Evolutionary conservation across 2,888 invertebrate genomes (phyloP).

Genomic region (Sarcophaga variegata): DNA sequence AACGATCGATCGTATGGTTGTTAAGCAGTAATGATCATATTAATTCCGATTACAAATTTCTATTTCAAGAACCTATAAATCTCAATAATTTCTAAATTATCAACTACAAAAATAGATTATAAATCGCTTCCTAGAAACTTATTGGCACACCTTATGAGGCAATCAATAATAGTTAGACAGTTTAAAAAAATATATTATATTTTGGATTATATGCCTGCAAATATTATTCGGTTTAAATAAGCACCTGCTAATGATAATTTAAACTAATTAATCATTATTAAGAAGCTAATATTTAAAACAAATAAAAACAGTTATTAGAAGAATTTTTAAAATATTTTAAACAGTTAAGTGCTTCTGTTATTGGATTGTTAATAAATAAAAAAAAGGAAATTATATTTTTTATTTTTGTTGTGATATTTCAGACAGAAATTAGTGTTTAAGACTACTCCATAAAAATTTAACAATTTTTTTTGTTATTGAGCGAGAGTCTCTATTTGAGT

Average conservation of each 20-base stretch:
- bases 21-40: too few species aligned
- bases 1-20: too few species aligned
- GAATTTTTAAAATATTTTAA: background rate
- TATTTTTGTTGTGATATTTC: background rate
- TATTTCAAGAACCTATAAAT: background rate
- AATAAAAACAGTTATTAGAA: background rate
- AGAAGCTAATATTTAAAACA: background rate
- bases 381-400: background rate
- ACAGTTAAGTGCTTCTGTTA: too few species aligned
- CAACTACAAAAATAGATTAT: background rate
- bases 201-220: too few species aligned
- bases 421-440: background rate
- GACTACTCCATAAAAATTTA: too few species aligned
- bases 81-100: background rate
- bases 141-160: too few species aligned
- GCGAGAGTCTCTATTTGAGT: background rate
- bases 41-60: background rate
- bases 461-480: background rate
- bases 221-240: too few species aligned
- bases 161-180: too few species aligned
- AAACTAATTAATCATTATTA: background rate
- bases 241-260: too few species aligned
- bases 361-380: background rate
- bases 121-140: background rate
- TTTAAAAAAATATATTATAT: too few species aligned